Evolutionary conservation across 2,888 invertebrate genomes (phyloP).

Genomic region (Dynastes tityus): DNA sequence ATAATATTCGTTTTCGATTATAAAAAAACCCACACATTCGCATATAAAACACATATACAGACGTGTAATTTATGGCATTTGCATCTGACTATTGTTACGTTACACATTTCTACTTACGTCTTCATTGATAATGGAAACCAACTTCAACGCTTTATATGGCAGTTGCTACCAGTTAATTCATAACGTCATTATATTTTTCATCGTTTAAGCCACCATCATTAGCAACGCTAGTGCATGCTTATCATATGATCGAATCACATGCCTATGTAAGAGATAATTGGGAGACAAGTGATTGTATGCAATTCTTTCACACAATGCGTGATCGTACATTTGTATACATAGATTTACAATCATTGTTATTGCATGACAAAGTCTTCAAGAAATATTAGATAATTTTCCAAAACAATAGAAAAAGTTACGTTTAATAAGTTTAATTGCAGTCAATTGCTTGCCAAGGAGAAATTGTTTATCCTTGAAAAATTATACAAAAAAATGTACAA

Average conservation of each 20-base stretch:
- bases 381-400: too few species aligned
- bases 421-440: too few species aligned
- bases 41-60: background rate
- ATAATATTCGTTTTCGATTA: background rate
- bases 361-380: too few species aligned
- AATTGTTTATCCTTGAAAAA: too few species aligned
- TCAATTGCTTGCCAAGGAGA: too few species aligned
- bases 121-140: background rate
- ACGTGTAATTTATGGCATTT: background rate
- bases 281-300: background rate
- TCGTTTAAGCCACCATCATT: background rate
- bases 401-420: too few species aligned
- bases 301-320: background rate
- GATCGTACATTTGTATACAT: too few species aligned
- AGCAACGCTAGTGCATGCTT: background rate
- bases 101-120: background rate
- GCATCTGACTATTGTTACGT: too few species aligned
- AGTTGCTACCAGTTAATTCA: background rate
- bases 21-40: background rate
- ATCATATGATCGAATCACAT: slow-evolving; percentile 14
- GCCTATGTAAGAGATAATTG: background rate
- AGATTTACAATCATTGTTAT: too few species aligned
- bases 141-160: background rate
- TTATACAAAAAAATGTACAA: too few species aligned
- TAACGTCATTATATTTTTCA: slow-evolving; percentile 9